These are phyloP conservation scores for Artemia franciscana DNA, from an alignment of 1,140 invertebrate species.

Conservation along the genomic window DNA sequence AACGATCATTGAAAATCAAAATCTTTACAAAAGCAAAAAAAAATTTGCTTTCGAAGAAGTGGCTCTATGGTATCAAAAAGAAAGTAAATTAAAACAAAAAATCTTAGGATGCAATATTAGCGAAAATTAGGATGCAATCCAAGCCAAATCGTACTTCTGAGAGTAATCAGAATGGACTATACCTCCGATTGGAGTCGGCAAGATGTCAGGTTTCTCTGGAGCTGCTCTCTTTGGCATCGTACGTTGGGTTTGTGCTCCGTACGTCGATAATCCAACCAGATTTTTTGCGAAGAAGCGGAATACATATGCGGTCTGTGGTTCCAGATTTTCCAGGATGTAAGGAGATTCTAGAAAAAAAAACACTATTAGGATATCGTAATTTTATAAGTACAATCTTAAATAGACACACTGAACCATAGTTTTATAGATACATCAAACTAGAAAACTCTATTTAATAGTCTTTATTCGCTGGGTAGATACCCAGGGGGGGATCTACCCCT, in stretches of 20 bases:
- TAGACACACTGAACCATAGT: constrained; percentile 1
- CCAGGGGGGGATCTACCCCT: too few species aligned
- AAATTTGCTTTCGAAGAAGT: too few species aligned
- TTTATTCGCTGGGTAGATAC: constrained; percentile 1
- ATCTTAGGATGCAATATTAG: too few species aligned
- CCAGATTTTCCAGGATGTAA: constrained; percentile 54
- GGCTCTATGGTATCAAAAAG: too few species aligned
- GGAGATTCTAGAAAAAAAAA: constrained; percentile 7
- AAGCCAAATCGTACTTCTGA: constrained; percentile 51
- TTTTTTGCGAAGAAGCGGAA: constrained; percentile 65
- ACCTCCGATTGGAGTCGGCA: constrained; percentile 15
- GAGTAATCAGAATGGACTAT: constrained; percentile 30
- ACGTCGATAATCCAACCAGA: constrained; percentile 36
- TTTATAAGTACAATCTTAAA: too few species aligned
- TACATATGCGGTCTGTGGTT: constrained; percentile 49
- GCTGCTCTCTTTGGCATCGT: constrained; percentile 29
- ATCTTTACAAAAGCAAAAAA: too few species aligned
- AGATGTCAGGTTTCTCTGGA: constrained; percentile 26
- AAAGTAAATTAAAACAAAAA: too few species aligned
- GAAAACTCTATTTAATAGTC: too few species aligned
- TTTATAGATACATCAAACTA: too few species aligned
- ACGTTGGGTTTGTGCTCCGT: constrained; percentile 16
- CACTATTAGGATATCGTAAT: too few species aligned
- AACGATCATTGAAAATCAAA: too few species aligned
- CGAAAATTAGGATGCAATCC: too few species aligned